Evolutionary conservation across 2,797 vertebrate genomes (phyloP).

Genomic region (Centropyge bicolor): DNA sequence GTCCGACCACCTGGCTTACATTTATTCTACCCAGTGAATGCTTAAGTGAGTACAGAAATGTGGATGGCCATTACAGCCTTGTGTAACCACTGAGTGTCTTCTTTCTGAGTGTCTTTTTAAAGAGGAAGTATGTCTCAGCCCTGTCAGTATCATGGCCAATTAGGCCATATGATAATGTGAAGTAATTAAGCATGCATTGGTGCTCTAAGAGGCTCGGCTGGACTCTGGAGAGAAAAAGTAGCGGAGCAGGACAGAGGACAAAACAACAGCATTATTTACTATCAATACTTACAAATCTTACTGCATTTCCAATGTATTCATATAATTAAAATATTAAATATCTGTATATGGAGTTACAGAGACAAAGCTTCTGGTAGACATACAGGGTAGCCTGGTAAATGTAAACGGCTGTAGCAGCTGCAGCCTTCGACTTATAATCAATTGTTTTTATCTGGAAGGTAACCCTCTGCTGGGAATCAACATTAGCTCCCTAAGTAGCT

Average conservation of each 20-base stretch:
- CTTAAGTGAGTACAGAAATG: not conserved
- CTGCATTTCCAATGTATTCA: not conserved
- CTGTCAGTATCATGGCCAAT: conserved; percentile 79
- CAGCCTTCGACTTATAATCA: conserved; percentile 10
- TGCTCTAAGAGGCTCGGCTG: conserved; percentile 54
- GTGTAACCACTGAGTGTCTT: conserved; percentile 11
- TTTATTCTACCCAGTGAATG: not conserved
- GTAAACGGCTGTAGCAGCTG: not conserved
- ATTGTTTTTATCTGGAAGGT: conserved; percentile 42
- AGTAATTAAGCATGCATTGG: conserved; percentile 75
- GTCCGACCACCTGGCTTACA: not conserved
- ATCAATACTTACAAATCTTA: not conserved
- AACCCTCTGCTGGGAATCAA: conserved; percentile 43
- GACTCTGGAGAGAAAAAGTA: conserved; percentile 20
- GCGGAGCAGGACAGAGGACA: conserved; percentile 7
- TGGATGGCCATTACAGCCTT: not conserved
- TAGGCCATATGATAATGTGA: conserved; percentile 75
- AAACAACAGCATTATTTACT: not conserved
- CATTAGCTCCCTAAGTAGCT: conserved; percentile 57
- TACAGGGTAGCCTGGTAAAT: conserved; percentile 10
- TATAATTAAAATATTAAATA: not conserved
- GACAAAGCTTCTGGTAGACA: not conserved
- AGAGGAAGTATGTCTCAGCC: conserved; percentile 63
- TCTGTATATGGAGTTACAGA: not conserved
- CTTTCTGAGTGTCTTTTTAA: conserved; percentile 31